Evolutionary conservation across 1,140 invertebrate species (phyloP).

Genomic region (Zaprionus ornatus): DNA sequence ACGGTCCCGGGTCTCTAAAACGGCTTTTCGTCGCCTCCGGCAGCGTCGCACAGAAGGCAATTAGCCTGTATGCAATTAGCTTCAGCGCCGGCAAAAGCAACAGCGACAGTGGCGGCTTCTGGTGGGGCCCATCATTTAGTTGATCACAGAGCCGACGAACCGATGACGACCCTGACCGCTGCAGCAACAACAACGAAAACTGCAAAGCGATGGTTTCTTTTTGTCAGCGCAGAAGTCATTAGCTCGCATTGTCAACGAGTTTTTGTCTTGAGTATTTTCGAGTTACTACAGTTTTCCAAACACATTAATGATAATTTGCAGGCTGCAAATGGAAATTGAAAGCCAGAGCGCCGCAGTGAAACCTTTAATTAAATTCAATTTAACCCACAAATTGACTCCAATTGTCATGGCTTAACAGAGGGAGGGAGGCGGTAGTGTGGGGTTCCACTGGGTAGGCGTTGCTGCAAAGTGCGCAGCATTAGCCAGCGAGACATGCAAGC

Average conservation of each 20-base stretch:
- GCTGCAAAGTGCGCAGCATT: not conserved
- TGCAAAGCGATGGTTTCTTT: constrained; percentile 5
- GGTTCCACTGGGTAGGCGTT: not conserved
- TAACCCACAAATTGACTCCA: constrained; percentile 37
- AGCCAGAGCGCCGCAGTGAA: not conserved
- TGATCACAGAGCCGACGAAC: constrained; percentile 70
- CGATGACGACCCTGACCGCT: constrained; percentile 56
- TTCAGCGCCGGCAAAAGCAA: constrained; percentile 19
- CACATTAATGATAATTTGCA: not conserved
- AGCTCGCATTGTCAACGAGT: constrained; percentile 48
- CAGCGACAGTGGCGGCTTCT: constrained; percentile 61
- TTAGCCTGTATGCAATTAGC: constrained; percentile 59
- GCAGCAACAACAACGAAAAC: constrained; percentile 2
- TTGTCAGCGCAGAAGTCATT: constrained; percentile 31
- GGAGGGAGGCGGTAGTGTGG: not conserved
- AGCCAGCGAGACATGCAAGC: not conserved
- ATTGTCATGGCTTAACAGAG: constrained; percentile 7
- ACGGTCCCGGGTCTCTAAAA: constrained; percentile 47
- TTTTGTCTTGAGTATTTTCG: not conserved
- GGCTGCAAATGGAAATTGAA: not conserved
- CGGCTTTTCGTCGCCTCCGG: constrained; percentile 67
- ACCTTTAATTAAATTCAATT: constrained; percentile 54
- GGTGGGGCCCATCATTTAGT: constrained; percentile 70
- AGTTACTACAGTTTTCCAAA: not conserved
- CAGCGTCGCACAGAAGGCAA: constrained; percentile 38